Percentiles rank a stretch among this genome's conserved stretches.
Conservation (phyloP, 2,797 vertebrate genomes). For the Poeciliopsis turneri region DNA sequence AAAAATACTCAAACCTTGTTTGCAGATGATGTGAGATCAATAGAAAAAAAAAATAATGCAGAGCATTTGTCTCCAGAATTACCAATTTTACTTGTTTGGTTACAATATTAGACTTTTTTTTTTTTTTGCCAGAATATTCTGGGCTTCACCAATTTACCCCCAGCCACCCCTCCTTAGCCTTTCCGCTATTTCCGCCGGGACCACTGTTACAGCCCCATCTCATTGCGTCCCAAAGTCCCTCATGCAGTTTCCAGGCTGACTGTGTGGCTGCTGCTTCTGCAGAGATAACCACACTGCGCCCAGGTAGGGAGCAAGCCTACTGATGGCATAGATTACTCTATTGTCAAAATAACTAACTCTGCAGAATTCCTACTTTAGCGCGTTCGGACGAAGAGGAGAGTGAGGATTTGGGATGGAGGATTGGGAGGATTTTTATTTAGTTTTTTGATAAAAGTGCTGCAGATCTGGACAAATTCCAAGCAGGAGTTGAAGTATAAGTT, state of each 20-base stretch:
- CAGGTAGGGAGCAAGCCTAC: slow-evolving; percentile 76
- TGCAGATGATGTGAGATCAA: slow-evolving; percentile 53
- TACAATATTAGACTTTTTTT: slow-evolving; percentile 50
- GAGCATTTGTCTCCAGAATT: slow-evolving; percentile 69
- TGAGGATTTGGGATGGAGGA: slow-evolving; percentile 68
- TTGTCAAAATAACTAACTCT: slow-evolving; percentile 84
- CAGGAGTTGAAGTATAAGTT: slow-evolving; percentile 62
- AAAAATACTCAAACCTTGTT: slow-evolving; percentile 14
- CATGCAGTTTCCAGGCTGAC: slow-evolving; percentile 52
- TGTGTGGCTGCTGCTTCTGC: slow-evolving; percentile 77
- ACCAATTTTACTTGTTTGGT: slow-evolving; percentile 72
- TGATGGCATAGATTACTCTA: slow-evolving; percentile 84
- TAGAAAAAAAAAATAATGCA: slow-evolving; percentile 59
- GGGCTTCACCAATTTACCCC: slow-evolving; percentile 43
- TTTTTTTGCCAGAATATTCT: slow-evolving; percentile 58
- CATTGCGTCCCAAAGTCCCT: slow-evolving; percentile 63
- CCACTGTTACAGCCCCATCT: slow-evolving; percentile 61
- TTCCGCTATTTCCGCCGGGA: slow-evolving; percentile 57
- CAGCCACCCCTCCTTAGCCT: slow-evolving; percentile 16
- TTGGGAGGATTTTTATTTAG: slow-evolving; percentile 49
- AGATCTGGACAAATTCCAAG: slow-evolving; percentile 73
- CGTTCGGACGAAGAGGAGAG: slow-evolving; percentile 76
- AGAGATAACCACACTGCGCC: slow-evolving; percentile 82
- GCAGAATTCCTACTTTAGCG: slow-evolving; percentile 83
- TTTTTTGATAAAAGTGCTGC: slow-evolving; percentile 61